phyloP scores from a whole-genome alignment of 2,888 invertebrate species.

The Marasmarcha lunaedactyla region DNA sequence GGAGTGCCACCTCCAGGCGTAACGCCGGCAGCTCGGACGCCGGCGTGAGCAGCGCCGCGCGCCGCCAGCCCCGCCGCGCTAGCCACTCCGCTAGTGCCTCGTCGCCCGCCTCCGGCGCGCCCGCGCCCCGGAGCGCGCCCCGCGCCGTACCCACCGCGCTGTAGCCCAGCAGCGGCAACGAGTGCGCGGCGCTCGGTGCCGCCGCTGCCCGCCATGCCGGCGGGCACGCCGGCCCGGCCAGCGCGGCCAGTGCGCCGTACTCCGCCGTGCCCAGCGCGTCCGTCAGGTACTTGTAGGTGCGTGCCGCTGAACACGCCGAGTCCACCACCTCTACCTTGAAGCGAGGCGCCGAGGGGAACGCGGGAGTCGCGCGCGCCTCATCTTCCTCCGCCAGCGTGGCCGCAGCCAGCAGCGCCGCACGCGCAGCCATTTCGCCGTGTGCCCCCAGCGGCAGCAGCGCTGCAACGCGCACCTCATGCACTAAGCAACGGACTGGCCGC shows the following conservation, averaged over 20 bases:
- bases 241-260: conserved; percentile 38
- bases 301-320: conserved; percentile 38
- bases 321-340: conserved; percentile 24
- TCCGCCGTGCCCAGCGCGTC: conserved; percentile 38
- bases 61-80: conserved; percentile 32
- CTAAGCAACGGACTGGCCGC: conserved; percentile 8
- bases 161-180: conserved; percentile 43
- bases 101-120: conserved; percentile 25
- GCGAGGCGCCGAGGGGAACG: conserved; percentile 13
- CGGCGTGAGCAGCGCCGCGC: conserved; percentile 28
- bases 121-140: conserved; percentile 31
- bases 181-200: conserved; percentile 33
- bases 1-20: conserved; percentile 76
- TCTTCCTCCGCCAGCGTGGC: conserved; percentile 17
- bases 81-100: conserved; percentile 26
- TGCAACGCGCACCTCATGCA: conserved; percentile 30
- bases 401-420: conserved; percentile 8
- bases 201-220: conserved; percentile 42
- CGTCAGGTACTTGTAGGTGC: conserved; percentile 38
- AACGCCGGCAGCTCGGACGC: conserved; percentile 32
- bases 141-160: conserved; percentile 32
- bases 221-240: conserved; percentile 48
- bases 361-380: conserved; percentile 14
- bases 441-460: conserved; percentile 24
- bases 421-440: conserved; percentile 15